These are phyloP conservation scores for Catharus minimus DNA, from an alignment of 2,113 vertebrate genomes.

Conservation along the genomic window DNA sequence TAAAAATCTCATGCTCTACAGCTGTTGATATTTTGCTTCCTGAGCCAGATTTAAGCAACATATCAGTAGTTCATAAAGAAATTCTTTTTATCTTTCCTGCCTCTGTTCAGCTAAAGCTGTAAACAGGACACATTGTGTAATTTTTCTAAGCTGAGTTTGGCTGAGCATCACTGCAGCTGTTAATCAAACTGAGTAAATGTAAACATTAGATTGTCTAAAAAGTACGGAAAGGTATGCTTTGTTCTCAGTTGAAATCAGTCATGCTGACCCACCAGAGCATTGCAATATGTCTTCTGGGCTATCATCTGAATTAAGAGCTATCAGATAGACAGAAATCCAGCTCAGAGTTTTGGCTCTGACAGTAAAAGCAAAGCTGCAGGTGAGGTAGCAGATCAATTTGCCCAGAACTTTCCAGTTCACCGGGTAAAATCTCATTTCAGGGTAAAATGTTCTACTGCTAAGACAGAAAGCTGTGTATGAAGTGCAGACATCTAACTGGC, in stretches of 20 bases:
- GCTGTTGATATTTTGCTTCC: slow-evolving; percentile 14
- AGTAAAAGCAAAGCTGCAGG: background rate
- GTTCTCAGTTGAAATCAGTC: background rate
- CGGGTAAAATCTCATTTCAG: background rate
- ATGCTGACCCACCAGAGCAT: background rate
- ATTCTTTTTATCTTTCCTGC: slow-evolving; percentile 23
- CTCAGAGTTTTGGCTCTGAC: background rate
- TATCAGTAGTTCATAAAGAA: background rate
- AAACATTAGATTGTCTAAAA: background rate
- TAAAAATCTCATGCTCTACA: slow-evolving; percentile 1
- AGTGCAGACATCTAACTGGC: slow-evolving; percentile 47
- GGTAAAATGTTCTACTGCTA: background rate
- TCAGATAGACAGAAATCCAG: background rate
- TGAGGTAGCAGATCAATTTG: background rate
- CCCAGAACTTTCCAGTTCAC: slow-evolving; percentile 36
- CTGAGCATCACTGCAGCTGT: background rate
- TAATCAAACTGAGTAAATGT: background rate
- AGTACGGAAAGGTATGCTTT: background rate
- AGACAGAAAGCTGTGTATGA: background rate
- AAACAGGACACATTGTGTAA: background rate
- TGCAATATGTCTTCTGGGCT: background rate
- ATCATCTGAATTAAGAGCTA: background rate
- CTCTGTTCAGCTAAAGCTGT: background rate
- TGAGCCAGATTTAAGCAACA: background rate
- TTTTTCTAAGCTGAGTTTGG: background rate